A percentile compares a stretch with the other conserved stretches of the same genome.
Conservation (phyloP, 2,888 invertebrate genomes). For the Carcina quercana region DNA sequence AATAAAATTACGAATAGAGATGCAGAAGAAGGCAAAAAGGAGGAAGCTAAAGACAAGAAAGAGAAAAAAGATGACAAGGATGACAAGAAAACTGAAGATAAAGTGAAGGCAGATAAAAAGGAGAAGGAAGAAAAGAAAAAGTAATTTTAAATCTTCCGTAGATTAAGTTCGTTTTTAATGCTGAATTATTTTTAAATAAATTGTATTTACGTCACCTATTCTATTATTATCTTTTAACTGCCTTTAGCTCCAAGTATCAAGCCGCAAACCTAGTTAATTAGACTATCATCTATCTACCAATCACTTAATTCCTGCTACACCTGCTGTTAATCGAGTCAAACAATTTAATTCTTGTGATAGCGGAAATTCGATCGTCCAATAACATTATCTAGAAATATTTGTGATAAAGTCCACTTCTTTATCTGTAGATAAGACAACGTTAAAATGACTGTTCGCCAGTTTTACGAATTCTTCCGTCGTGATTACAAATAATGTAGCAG, state of each 20-base stretch:
- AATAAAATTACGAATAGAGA: conserved; percentile 97
- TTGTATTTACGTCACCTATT: no score
- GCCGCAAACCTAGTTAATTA: no score
- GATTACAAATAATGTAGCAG: conserved; percentile 25
- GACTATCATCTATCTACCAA: no score
- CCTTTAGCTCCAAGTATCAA: no score
- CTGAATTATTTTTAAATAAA: conserved; percentile 64
- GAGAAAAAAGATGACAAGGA: conserved; percentile 83
- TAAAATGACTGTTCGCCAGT: conserved; percentile 45
- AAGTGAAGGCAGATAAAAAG: conserved; percentile 77
- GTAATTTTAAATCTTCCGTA: conserved; percentile 51
- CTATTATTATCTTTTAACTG: no score
- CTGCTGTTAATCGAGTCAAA: no score
- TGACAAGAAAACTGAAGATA: conserved; percentile 78
- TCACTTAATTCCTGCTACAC: no score
- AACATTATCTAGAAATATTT: conserved; percentile 42
- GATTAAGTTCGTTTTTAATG: conserved; percentile 64
- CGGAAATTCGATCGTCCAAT: conserved; percentile 10
- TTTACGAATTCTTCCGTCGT: conserved; percentile 28
- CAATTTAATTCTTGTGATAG: conserved; percentile 19
- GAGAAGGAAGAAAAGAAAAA: conserved; percentile 77
- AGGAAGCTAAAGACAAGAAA: conserved; percentile 82
- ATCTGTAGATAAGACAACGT: conserved; percentile 50
- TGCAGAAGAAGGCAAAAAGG: conserved; percentile 88
- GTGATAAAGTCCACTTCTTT: conserved; percentile 35